Evolutionary conservation across 2,113 vertebrate species (phyloP), one percentile per base, ranked within the genome.

Genomic region (Perca schrenkii): DNA sequence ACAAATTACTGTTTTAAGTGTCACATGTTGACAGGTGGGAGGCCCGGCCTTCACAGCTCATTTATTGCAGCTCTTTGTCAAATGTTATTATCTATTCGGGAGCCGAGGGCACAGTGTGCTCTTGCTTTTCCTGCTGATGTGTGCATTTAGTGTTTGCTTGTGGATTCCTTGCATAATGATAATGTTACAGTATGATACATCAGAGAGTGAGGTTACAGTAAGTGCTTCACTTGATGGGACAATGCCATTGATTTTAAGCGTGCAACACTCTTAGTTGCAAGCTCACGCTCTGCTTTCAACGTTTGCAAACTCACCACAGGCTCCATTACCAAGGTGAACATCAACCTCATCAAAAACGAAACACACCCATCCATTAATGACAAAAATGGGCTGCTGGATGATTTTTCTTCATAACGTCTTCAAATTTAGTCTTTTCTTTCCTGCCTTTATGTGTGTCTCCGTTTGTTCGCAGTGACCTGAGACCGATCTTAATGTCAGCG

Each of bases 11-110:
- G 79, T 92, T 92, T 93, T 86, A 91, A 93, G 90, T 93, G 91
- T 93, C 87, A 82, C 88, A 84, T 83, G 92, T 84, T 93, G 92
- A 93, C 91, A 93, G 92, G 85, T 83, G 82, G 93, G 89, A 82
- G 91, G 89, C 86, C 67, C 73, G 54, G 87, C 81, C 88, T 91
- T 93, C 91, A 91, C 87, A 89, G 92, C 86, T 94, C 92, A 93
- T 93, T 93, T 91, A 88, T 77, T 87, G 88, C 79, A 10, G 60
- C 80, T 79, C 88, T 87, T 91, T 86, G 90, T 91, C 77, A 86
- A 81, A 87, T 34, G 46, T 79, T 89, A 77, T 82, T 87, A 85
- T 84, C 79, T 86, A 62, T 85, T 69, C 68, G 54, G 2, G 47
- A 78, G 80, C 79, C 52, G 62, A 66, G 46, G 74, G 19, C 31